Conservation (phyloP, 2,113 vertebrate genomes). For the Melanerpes aurifrons region DNA sequence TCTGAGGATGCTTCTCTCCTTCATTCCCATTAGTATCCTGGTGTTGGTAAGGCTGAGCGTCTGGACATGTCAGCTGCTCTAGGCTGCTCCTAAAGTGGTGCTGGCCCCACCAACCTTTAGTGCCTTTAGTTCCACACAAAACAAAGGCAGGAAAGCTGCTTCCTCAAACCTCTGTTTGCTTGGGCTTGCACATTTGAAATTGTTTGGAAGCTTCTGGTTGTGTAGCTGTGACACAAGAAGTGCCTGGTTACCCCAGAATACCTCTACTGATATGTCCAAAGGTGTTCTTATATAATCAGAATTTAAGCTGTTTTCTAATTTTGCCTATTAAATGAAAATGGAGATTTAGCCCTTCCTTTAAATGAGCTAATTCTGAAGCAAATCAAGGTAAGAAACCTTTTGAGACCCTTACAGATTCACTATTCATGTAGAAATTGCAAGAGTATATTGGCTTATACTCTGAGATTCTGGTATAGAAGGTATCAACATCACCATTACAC, state of each 20-base stretch:
- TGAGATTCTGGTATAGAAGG: neutral
- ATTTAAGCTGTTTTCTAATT: conserved; percentile 23
- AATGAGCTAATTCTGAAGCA: neutral
- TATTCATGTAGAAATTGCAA: neutral
- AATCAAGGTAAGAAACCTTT: neutral
- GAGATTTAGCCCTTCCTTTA: neutral
- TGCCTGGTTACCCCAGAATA: neutral
- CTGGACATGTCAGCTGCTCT: accelerated
- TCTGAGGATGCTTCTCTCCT: neutral
- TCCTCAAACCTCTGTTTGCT: neutral
- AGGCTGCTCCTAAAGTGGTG: accelerated
- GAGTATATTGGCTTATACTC: neutral
- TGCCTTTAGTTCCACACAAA: neutral
- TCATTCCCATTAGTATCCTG: neutral
- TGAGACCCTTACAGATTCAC: neutral
- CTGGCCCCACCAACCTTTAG: neutral
- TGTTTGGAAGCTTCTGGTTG: neutral
- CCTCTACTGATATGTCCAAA: neutral
- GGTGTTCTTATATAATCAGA: conserved; percentile 10
- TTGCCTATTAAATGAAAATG: conserved; percentile 20
- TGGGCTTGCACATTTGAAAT: neutral
- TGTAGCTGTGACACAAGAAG: neutral
- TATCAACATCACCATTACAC: neutral
- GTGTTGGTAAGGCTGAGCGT: neutral
- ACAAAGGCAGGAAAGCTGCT: neutral